A percentile compares a stretch with the other conserved stretches of the same genome.
These are phyloP conservation scores for Sturmia bella DNA, from an alignment of 2,888 invertebrate species.

Conservation along the genomic window DNA sequence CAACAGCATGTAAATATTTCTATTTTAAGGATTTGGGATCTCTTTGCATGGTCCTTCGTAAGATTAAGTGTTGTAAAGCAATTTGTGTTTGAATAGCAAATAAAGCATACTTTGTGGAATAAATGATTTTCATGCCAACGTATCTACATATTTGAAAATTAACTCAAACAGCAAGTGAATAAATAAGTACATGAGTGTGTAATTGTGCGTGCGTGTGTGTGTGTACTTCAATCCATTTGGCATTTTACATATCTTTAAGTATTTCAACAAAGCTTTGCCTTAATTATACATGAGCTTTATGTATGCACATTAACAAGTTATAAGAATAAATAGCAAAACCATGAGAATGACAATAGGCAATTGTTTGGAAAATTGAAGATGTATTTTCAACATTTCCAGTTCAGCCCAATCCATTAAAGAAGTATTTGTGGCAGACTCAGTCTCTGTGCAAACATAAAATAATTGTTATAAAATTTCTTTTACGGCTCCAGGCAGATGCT, in stretches of 20 bases:
- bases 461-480: no score
- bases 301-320: not conserved
- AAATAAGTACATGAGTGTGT: no score
- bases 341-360: no score
- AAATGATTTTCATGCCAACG: not conserved
- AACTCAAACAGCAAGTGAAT: no score
- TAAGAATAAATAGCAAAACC: not conserved
- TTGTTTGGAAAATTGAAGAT: no score
- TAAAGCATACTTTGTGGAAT: slow-evolving; percentile 10
- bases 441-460: no score
- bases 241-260: not conserved
- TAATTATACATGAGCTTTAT: not conserved
- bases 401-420: not conserved
- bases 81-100: not conserved
- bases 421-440: no score
- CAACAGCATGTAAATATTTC: no score
- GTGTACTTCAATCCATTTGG: not conserved
- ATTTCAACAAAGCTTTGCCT: slow-evolving; percentile 2
- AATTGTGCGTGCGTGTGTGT: not conserved
- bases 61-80: slow-evolving; percentile 1
- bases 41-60: not conserved
- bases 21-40: no score
- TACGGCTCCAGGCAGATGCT: no score
- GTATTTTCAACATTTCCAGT: no score
- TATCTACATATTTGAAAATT: not conserved